phyloP scores from a whole-genome alignment of 1,140 invertebrate species.

The Megalopta genalis region DNA sequence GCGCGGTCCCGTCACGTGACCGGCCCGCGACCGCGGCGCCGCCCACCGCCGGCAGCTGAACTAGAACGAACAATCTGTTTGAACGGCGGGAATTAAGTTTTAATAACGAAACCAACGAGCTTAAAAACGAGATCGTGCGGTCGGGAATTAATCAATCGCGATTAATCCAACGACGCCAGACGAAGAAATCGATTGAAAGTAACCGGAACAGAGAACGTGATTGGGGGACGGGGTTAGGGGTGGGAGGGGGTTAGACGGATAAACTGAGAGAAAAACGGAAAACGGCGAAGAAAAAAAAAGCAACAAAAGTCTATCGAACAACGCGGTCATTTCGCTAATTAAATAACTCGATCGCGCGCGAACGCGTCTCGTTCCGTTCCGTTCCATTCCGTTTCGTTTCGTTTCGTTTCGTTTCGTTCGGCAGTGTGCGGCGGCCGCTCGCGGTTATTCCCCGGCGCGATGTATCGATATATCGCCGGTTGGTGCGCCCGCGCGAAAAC shows the following conservation, averaged over 20 bases:
- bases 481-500: neutral
- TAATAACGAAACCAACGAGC: slow-evolving; percentile 10
- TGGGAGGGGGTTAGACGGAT: neutral
- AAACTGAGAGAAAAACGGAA: neutral
- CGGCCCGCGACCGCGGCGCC: too few relatives aligned
- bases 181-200: neutral
- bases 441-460: neutral
- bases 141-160: neutral
- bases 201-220: neutral
- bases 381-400: slow-evolving; percentile 5
- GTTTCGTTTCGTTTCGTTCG: slow-evolving; percentile 7
- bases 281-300: neutral
- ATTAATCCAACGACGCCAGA: neutral
- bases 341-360: slow-evolving; percentile 39
- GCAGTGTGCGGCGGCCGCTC: neutral
- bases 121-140: neutral
- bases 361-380: slow-evolving; percentile 11
- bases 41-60: too few relatives aligned
- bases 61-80: neutral
- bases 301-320: neutral
- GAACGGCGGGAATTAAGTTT: neutral
- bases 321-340: slow-evolving; percentile 44
- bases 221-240: neutral
- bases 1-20: too few relatives aligned
- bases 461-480: neutral